Evolutionary conservation across 2,113 vertebrate species (phyloP).

Genomic region (Chamaea fasciata): DNA sequence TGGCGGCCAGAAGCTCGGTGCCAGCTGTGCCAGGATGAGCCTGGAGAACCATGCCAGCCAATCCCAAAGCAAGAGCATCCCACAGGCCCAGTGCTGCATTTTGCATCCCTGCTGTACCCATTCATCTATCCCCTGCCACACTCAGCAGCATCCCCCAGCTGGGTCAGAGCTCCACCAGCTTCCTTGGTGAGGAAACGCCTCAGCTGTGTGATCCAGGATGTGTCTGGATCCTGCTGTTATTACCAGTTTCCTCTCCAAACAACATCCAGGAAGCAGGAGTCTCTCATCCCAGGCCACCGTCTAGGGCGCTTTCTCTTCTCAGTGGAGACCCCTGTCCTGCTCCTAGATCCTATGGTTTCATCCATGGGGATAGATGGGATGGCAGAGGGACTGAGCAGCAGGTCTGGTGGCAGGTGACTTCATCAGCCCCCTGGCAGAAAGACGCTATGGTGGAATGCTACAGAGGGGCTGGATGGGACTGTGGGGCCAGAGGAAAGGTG

Average conservation of each 20-base stretch:
- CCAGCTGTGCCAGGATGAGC: neutral
- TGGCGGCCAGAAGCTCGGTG: neutral
- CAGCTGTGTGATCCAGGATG: neutral
- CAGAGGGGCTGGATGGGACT: neutral
- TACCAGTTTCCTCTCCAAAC: neutral
- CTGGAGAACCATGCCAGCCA: neutral
- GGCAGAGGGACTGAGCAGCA: neutral
- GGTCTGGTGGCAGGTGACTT: neutral
- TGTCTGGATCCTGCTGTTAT: conserved; percentile 1
- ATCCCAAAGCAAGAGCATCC: neutral
- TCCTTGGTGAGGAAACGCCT: neutral
- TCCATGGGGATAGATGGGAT: neutral
- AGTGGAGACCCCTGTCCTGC: neutral
- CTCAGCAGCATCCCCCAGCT: neutral
- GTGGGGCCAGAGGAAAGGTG: neutral
- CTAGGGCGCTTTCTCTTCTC: neutral
- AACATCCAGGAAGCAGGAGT: neutral
- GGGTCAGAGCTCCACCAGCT: neutral
- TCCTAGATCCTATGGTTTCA: neutral
- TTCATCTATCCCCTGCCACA: neutral
- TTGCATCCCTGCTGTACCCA: neutral
- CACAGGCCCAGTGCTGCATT: neutral
- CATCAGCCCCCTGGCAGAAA: neutral
- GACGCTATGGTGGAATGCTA: neutral
- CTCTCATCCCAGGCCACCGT: neutral